Evolutionary conservation across 2,888 invertebrate species (phyloP), one percentile per base, ranked within the genome.

Genomic region (Drosophila seclusa): DNA sequence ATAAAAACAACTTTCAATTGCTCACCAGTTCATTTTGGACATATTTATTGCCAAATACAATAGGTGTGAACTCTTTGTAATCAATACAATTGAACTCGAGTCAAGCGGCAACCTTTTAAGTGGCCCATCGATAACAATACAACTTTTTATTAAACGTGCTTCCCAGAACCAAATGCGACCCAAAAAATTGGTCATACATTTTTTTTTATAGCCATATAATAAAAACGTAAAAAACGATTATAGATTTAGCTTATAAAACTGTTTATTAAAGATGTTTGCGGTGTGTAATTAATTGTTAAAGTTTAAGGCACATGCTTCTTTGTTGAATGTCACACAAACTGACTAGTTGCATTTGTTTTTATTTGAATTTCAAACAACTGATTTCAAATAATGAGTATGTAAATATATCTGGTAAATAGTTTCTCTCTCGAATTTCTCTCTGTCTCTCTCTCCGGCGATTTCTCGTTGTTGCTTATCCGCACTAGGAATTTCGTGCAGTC

Each of bases 321-420:
- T 54, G 55, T 71, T 82, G 70, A 82, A 82, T 82, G 74, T 84
- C 73, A 89, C 76, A 83, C 73, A 80, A 78, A 80, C 75, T 86
- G 86, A 86, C 86, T 85, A 85, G 86, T 80, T 86, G 64, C 49
- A 71, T 75, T 76, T 59, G 61, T 36, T 48, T 64, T 80, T 60
- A 70, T 68, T 72, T 89, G 78, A 77, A 65, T 73, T 68, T 62
- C 52, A 68, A 76, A 58, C 50, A 48, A n/a, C 52, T 68, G 83
- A 68, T 50, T 68, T 70, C 67, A 80, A 77, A 83, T 80, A 80
- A 72, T 74, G 81, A 82, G 81, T 82, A 82, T 83, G 31, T 57
- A 31, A 71, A 68, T 61, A 71, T 83, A 62, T 83, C 78, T 65
- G 72, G 61, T 82, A 32, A 73, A 58, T 65, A 64, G 48, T 67